Base-by-base conservation (phyloP, 2,797 vertebrate genomes). In the Anguilla megastoma region DNA sequence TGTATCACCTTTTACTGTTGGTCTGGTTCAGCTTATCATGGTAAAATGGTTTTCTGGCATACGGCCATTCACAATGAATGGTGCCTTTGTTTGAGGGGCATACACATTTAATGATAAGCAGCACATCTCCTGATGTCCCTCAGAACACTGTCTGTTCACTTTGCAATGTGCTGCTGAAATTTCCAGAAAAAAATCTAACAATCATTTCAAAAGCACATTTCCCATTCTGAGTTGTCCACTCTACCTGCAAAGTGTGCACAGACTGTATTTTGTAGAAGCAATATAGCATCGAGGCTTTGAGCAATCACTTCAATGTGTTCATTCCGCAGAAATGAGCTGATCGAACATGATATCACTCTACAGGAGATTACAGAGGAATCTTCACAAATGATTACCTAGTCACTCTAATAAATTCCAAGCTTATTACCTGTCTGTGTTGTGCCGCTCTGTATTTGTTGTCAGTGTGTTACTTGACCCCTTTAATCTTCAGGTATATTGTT, bases 51-150 rank as follows among this genome's bases (percentile, higher is more conserved):
- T 87, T 30, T 87, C 76, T 92, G 93, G 90, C 89, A 82, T 27
- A 5, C 9, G 33, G 92, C 91, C 92, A 91, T 33, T 80, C 88
- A 87, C 63, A 63, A 16, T 92, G 90, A 93, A 92, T 92, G 86
- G 85, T 83, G 52, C 89, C 90, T 90, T 92, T 93, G 90, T 91
- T 92, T 87, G 82, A 50, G 58, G 56, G 84, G 18, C 30, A 69
- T 16, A 80, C 85, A 90, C 86, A 91, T 87, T 90, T 88, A 90
- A 89, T 84, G 76, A 90, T 90, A 93, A 89, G 63, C 85, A 66
- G 50, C 41, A 84, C 60, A 83, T 90, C 80, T 87, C 54, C 82
- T 41, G 54, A 71, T 85, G 80, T 58, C 58, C 45, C 12, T 69
- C 86, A 85, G 82, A 69, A 84, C 6, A 2, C 30, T 63, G 56